A percentile compares a stretch with the other conserved stretches of the same genome.
Conservation (phyloP, 2,888 invertebrate species). For the Acronicta psi region DNA sequence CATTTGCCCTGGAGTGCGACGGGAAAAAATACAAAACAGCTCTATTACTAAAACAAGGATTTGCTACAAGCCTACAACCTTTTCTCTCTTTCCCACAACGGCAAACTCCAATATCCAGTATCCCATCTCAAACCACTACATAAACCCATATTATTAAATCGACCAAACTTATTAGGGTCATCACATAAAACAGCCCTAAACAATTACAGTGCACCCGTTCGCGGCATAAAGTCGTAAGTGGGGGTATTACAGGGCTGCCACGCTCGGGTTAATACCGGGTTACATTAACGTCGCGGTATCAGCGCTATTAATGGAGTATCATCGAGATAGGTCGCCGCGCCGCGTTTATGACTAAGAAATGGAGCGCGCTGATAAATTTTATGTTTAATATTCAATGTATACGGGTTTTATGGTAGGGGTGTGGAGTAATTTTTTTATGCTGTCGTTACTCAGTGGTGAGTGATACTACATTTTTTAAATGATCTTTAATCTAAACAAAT, state of each 20-base stretch:
- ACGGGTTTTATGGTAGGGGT: slow-evolving; percentile 57
- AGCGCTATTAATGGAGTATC: slow-evolving; percentile 83
- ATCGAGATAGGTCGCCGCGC: slow-evolving; percentile 73
- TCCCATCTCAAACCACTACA: slow-evolving; percentile 39
- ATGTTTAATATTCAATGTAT: slow-evolving; percentile 60
- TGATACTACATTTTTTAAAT: slow-evolving; percentile 13
- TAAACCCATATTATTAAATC: slow-evolving; percentile 70
- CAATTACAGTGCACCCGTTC: slow-evolving; percentile 76
- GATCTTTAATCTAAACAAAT: no score
- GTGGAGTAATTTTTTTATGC: slow-evolving; percentile 54
- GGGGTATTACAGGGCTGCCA: slow-evolving; percentile 67
- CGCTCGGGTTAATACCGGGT: slow-evolving; percentile 70
- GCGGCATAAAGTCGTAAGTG: slow-evolving; percentile 81
- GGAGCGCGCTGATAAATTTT: slow-evolving; percentile 60
- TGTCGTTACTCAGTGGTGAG: slow-evolving; percentile 42
- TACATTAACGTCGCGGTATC: slow-evolving; percentile 80
- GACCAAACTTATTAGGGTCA: slow-evolving; percentile 60
- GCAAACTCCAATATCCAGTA: neutral
- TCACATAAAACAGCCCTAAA: slow-evolving; percentile 81
- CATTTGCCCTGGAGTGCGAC: no score
- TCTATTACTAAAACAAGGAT: no score
- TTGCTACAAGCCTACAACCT: no score
- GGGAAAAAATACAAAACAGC: no score
- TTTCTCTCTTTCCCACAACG: no score
- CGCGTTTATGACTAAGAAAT: slow-evolving; percentile 64